Percentiles rank a stretch among this genome's conserved stretches.
These are phyloP conservation scores for Eucidaris tribuloides DNA, from an alignment of 35 echinoderm and acorn worm species.

Conservation along the genomic window DNA sequence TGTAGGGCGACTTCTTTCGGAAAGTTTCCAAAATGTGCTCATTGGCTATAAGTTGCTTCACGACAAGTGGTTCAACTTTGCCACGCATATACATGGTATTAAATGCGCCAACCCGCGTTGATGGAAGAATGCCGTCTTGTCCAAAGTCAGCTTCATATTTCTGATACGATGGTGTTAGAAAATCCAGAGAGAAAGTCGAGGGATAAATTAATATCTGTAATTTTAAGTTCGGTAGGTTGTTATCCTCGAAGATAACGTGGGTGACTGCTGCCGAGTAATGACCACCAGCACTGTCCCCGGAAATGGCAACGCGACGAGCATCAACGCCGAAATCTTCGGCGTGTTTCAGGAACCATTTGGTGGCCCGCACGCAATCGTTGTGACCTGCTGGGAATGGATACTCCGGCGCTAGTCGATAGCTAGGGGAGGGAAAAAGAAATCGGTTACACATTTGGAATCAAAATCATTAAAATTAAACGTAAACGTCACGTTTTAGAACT, in stretches of 20 bases:
- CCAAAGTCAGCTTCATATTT: conserved; percentile 18
- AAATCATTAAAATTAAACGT: too few relatives aligned
- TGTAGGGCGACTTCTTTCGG: not conserved
- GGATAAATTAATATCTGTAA: conserved; percentile 59
- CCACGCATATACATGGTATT: not conserved
- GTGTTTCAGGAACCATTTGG: conserved; percentile 40
- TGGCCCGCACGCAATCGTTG: conserved; percentile 47
- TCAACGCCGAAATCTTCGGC: conserved; percentile 53
- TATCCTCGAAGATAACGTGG: conserved; percentile 36
- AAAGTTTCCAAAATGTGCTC: conserved; percentile 9
- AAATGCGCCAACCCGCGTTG: not conserved
- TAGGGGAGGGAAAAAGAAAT: conserved; percentile 17
- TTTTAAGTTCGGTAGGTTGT: conserved; percentile 35
- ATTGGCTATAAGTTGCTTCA: conserved; percentile 4
- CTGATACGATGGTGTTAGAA: conserved; percentile 50
- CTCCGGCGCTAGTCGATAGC: conserved; percentile 69
- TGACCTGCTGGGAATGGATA: conserved; percentile 31
- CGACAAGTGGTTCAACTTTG: not conserved
- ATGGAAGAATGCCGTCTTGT: conserved; percentile 22
- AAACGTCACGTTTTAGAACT: too few relatives aligned
- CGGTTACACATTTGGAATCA: too few relatives aligned
- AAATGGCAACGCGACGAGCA: conserved; percentile 38
- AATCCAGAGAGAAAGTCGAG: conserved; percentile 25
- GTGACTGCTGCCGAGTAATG: conserved; percentile 45
- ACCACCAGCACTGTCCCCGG: conserved; percentile 80